A percentile compares a stretch with the other conserved stretches of the same genome.
phyloP scores from a whole-genome alignment of 2,888 invertebrate genomes.

The Calephelis perditalis region DNA sequence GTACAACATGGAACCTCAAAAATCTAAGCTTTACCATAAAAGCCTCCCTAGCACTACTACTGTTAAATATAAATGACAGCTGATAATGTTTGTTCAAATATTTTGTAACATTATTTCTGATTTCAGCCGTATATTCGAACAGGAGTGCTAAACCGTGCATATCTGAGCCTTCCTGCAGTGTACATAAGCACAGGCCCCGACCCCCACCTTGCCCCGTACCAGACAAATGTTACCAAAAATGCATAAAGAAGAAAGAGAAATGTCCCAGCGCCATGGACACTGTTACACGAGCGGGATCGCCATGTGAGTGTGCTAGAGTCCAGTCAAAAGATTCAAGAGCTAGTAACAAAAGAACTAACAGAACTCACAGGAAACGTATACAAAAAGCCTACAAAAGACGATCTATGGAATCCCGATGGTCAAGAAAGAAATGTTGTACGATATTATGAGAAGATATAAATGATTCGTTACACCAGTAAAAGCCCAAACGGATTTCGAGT shows the following conservation, averaged over 20 bases:
- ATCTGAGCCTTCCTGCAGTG: conserved; percentile 57
- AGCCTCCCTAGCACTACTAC: too few relatives aligned
- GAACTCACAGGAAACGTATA: conserved; percentile 46
- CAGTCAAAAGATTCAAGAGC: conserved; percentile 47
- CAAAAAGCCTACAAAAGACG: conserved; percentile 42
- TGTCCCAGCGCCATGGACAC: conserved; percentile 57
- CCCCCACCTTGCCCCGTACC: conserved; percentile 57
- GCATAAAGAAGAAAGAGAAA: conserved; percentile 46
- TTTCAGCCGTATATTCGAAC: conserved; percentile 47
- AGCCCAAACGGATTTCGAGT: background rate
- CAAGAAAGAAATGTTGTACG: conserved; percentile 43
- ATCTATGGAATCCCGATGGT: conserved; percentile 50
- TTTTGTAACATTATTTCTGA: too few relatives aligned
- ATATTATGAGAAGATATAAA: conserved; percentile 29
- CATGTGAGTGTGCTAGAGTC: conserved; percentile 48
- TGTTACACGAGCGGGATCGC: conserved; percentile 42
- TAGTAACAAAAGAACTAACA: conserved; percentile 34
- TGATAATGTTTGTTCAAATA: too few relatives aligned
- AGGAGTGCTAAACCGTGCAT: conserved; percentile 56
- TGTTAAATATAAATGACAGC: too few relatives aligned
- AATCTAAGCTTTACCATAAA: too few relatives aligned
- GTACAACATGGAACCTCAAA: too few relatives aligned
- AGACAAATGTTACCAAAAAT: conserved; percentile 55
- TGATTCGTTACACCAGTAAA: too few relatives aligned
- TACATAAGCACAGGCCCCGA: conserved; percentile 55